phyloP scores from a whole-genome alignment of 2,888 invertebrate genomes.

The Mystacides longicornis region DNA sequence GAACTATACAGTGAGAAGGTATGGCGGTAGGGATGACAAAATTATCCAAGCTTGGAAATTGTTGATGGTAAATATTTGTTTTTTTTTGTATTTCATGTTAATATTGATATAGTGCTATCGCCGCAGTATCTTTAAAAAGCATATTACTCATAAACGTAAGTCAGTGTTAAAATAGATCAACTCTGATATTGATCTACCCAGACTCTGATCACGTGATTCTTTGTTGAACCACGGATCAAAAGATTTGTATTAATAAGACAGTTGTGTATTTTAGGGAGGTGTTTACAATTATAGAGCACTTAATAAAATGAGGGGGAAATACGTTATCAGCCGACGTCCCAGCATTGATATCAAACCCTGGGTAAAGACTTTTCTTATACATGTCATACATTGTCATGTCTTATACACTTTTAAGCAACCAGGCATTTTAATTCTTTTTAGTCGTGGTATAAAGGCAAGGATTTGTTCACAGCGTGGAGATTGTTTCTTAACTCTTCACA shows the following conservation, averaged over 20 bases:
- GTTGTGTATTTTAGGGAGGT: conserved; percentile 41
- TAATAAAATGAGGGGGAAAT: conserved; percentile 64
- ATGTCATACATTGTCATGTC: too few relatives aligned
- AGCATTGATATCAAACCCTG: conserved; percentile 56
- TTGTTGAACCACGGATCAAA: too few relatives aligned
- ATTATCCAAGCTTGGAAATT: conserved; percentile 59
- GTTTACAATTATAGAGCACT: conserved; percentile 65
- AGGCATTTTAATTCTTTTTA: conserved; percentile 28
- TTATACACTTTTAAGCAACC: too few relatives aligned
- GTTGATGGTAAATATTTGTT: conserved; percentile 48
- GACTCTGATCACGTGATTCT: too few relatives aligned
- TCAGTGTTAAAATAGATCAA: too few relatives aligned
- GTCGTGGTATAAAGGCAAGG: conserved; percentile 63
- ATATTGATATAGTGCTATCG: too few relatives aligned
- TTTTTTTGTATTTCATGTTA: too few relatives aligned
- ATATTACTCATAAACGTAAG: too few relatives aligned
- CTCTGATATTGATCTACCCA: too few relatives aligned
- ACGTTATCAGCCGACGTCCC: conserved; percentile 63
- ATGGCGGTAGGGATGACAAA: conserved; percentile 50
- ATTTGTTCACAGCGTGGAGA: conserved; percentile 51
- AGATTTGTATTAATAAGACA: too few relatives aligned
- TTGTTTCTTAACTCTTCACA: conserved; percentile 35
- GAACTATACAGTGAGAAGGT: conserved; percentile 61
- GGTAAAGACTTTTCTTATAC: conserved; percentile 38
- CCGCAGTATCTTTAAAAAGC: too few relatives aligned